Conservation (phyloP, 2,797 vertebrate species). For the Erethizon dorsatum region DNA sequence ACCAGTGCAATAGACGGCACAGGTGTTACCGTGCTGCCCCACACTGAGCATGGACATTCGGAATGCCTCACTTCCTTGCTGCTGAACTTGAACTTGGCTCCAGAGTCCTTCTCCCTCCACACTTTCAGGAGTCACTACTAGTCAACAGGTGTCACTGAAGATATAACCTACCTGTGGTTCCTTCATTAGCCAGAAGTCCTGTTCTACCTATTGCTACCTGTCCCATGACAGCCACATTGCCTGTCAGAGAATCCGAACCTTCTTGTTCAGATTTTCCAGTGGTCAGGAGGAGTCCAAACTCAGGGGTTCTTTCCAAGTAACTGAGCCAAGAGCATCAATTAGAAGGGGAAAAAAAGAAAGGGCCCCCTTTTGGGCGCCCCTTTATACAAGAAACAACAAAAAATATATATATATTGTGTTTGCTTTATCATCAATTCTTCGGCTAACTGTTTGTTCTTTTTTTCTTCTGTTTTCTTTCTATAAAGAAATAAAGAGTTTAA, state of each 20-base stretch:
- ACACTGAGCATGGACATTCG: not conserved
- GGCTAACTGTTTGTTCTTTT: constrained; percentile 92
- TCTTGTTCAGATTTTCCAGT: constrained; percentile 21
- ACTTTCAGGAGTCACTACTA: not conserved
- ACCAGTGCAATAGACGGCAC: not conserved
- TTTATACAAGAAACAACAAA: constrained; percentile 86
- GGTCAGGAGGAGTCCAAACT: not conserved
- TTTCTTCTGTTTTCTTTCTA: constrained; percentile 91
- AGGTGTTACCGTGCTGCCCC: not conserved
- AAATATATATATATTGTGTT: constrained; percentile 85
- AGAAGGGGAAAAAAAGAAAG: constrained; percentile 62
- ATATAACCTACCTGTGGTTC: not conserved
- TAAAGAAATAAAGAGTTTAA: constrained; percentile 99
- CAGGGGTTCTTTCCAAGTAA: constrained; percentile 19
- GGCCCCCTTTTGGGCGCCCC: constrained; percentile 81
- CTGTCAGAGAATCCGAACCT: constrained; percentile 9
- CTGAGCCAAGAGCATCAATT: constrained; percentile 78
- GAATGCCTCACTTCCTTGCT: not conserved
- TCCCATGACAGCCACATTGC: not conserved
- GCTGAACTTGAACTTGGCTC: not conserved
- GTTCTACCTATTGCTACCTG: constrained; percentile 6
- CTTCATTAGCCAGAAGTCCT: constrained; percentile 60
- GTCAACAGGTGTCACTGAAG: not conserved
- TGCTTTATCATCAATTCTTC: constrained; percentile 90
- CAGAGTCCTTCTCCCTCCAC: not conserved